Evolutionary conservation across 2,888 invertebrate species (phyloP), one percentile per base, ranked within the genome.

Genomic region (Drosophila longiperda): DNA sequence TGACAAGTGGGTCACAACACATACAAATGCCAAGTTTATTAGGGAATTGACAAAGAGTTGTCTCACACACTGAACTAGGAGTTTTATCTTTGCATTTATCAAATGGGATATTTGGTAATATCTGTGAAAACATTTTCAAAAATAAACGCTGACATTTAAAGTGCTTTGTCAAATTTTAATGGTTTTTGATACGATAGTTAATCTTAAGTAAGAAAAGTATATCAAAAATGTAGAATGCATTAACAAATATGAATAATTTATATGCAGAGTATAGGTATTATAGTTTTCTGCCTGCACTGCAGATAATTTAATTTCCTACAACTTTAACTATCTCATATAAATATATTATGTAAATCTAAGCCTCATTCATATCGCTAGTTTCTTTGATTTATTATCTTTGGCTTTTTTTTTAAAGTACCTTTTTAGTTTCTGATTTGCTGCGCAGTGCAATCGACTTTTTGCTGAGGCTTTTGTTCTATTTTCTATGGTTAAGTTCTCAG

Each of bases 381-480:
- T 17, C 26, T 49, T 17, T 0, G 9, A 20, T n/a, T 7, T 7
- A n/a, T 52, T 52, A 12, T 49, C 17, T 26, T 12, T 15, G 20
- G 9, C 4, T 29, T 5, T 29, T 9, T 29, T 64, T 9, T 29
- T 5, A 17, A 55, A 29, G 32, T 40, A 9, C 40, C 11, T 29
- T 40, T 12, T 26, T 38, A 5, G n/a, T 26, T 34, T 48, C 6
- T 20, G 12, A 26, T 52, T 66, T 67, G 82, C 54, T 73, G 78
- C 53, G 38, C 67, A 87, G 84, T 86, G 74, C 68, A 72, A 87
- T 82, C 61, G 89, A 78, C 75, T 75, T 77, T 72, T 53, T 61
- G 74, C 70, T 57, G 59, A 68, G 73, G 78, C 83, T 86, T 90
- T 90, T 87, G 87, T 87, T 87, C 90, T 80, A 84, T 84, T 88